Evolutionary conservation across 2,888 invertebrate species (phyloP), one percentile per base, ranked within the genome.

Genomic region (Chrysodeixis includens): DNA sequence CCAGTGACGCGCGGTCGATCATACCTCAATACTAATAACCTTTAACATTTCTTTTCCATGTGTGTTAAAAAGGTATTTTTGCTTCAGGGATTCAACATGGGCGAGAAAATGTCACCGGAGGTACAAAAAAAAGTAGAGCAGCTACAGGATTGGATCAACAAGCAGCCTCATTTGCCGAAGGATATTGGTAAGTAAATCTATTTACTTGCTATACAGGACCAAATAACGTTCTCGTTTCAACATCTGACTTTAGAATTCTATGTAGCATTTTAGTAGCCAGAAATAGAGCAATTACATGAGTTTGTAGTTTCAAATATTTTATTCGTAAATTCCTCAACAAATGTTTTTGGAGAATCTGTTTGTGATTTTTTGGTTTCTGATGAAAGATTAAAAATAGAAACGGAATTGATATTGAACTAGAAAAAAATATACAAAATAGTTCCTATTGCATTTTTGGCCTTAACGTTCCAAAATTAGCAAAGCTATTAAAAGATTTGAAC

Each of bases 111-210:
- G 22, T 80, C 86, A 7, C 88, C 91, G 63, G 91, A 92, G 44
- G 71, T 85, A 12, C 77, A 89, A 53, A 88, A 91, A 66, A 90
- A 94, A 75, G 74, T 95, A 20, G 82, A 85, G 22, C 86, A 92
- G 66, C 88, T 96, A 51, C 92, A 90, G 75, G 91, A 94, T 49
- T 96, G 97, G 96, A 81, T 96, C 2, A 87, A 90, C 54, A 94
- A 93, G 70, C 96, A 97, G 76, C 93, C 95, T 7, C 96, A 97
- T 84, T 89, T 97, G 54, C 97, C 97, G 1, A 95, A 96, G 83
- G 94, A 96, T 79, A 92, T 97, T 78, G 96, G 97, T 97, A 91
- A 91, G 90, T 46, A 51, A 40, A 30, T 7, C 16, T 16, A 26
- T 59, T 20, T 40, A 40, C 40, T 14, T 35, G 14, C 12, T 14